phyloP scores from a whole-genome alignment of 2,113 vertebrate genomes.

The Oncorhynchus kisutch region DNA sequence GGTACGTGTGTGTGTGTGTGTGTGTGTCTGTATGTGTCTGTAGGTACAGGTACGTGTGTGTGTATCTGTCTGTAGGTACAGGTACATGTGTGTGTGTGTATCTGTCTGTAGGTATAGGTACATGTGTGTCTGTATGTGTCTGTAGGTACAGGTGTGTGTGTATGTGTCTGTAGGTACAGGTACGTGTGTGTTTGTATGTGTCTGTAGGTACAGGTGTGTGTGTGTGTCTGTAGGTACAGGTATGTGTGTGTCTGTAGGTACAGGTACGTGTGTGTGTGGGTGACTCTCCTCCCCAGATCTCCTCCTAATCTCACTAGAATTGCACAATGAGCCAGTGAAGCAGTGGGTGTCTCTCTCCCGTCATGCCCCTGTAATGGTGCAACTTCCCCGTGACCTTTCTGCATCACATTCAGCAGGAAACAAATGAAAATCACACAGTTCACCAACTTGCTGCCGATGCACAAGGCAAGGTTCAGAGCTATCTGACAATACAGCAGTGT shows the following conservation, averaged over 20 bases:
- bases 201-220: too few species aligned
- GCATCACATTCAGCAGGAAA: slow-evolving; percentile 38
- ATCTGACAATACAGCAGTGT: slow-evolving; percentile 31
- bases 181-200: too few species aligned
- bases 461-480: slow-evolving; percentile 22
- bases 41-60: not conserved
- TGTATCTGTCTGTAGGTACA: too few species aligned
- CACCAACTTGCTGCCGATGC: not conserved
- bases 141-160: too few species aligned
- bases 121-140: not conserved
- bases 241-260: too few species aligned
- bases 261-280: slow-evolving; percentile 15
- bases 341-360: slow-evolving; percentile 19
- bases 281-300: slow-evolving; percentile 8
- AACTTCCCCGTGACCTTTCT: slow-evolving; percentile 49
- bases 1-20: not conserved
- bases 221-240: too few species aligned
- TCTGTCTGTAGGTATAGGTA: too few species aligned
- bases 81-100: too few species aligned
- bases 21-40: not conserved
- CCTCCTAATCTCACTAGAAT: slow-evolving; percentile 66
- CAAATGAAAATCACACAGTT: slow-evolving; percentile 39
- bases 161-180: too few species aligned
- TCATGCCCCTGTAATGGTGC: slow-evolving; percentile 36
- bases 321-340: slow-evolving; percentile 51